Conservation (phyloP, 2,888 invertebrate genomes). For the Microplitis deprimator region DNA sequence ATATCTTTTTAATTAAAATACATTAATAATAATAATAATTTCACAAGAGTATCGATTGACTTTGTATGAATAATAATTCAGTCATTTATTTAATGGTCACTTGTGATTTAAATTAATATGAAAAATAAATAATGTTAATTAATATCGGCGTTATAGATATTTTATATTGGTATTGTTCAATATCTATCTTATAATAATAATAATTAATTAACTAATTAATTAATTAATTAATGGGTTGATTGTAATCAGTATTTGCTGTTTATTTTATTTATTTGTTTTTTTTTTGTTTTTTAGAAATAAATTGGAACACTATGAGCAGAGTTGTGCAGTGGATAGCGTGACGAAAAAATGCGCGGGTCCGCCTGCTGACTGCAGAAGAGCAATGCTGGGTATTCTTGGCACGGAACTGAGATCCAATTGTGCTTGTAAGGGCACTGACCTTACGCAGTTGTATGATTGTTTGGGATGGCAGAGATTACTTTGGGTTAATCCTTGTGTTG, state of each 20-base stretch:
- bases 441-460: constrained; percentile 88
- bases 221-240: neutral
- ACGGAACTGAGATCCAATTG: constrained; percentile 91
- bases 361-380: constrained; percentile 86
- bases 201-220: neutral
- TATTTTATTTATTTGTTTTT: neutral
- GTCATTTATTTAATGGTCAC: neutral
- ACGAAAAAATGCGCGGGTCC: constrained; percentile 92
- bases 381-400: constrained; percentile 89
- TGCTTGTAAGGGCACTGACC: constrained; percentile 89
- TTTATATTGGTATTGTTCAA: neutral
- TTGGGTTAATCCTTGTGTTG: constrained; percentile 94
- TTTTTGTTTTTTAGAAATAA: constrained; percentile 67
- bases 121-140: neutral
- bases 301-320: constrained; percentile 90
- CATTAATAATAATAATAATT: too few species aligned
- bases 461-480: constrained; percentile 91
- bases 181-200: neutral
- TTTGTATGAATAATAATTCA: neutral
- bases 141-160: neutral
- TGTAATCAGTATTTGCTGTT: neutral
- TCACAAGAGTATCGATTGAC: too few species aligned
- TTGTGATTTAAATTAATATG: neutral
- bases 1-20: neutral
- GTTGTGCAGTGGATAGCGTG: constrained; percentile 91